Evolutionary conservation across 1,140 invertebrate genomes (phyloP).

Genomic region (Oreohelix idahoensis): DNA sequence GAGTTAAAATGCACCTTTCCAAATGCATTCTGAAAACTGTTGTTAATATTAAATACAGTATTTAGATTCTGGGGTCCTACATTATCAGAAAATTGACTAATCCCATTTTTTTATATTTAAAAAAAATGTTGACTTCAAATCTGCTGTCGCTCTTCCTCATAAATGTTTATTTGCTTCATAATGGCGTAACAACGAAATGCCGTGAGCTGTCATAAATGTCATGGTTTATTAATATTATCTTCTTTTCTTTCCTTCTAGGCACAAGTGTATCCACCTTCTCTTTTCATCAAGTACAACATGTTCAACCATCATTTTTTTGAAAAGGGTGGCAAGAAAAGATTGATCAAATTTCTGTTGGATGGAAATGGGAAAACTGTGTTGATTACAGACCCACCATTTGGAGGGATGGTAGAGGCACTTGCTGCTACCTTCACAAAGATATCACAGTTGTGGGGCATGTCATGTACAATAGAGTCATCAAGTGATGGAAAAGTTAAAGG

Average conservation of each 20-base stretch:
- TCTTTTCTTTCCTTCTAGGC: conserved; percentile 71
- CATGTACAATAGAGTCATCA: background rate
- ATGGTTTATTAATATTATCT: background rate
- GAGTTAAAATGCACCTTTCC: too few relatives aligned
- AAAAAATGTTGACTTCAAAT: too few relatives aligned
- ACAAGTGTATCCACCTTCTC: conserved; percentile 80
- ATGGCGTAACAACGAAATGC: too few relatives aligned
- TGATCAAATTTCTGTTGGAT: conserved; percentile 78
- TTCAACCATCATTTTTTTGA: conserved; percentile 91
- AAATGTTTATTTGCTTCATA: background rate
- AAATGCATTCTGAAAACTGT: too few relatives aligned
- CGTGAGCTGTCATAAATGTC: background rate
- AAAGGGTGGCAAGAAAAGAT: conserved; percentile 74
- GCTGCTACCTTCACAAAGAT: conserved; percentile 80
- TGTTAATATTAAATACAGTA: too few relatives aligned
- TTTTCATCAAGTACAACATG: conserved; percentile 88
- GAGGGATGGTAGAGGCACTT: conserved; percentile 86
- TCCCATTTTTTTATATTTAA: too few relatives aligned
- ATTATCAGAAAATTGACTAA: too few relatives aligned
- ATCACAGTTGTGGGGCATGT: conserved; percentile 37
- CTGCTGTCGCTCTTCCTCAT: too few relatives aligned
- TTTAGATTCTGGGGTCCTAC: too few relatives aligned
- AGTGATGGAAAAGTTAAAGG: background rate
- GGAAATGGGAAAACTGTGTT: conserved; percentile 78
- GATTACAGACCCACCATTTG: conserved; percentile 92